phyloP scores from a whole-genome alignment of 2,797 vertebrate species.

The Crenuchus spilurus region DNA sequence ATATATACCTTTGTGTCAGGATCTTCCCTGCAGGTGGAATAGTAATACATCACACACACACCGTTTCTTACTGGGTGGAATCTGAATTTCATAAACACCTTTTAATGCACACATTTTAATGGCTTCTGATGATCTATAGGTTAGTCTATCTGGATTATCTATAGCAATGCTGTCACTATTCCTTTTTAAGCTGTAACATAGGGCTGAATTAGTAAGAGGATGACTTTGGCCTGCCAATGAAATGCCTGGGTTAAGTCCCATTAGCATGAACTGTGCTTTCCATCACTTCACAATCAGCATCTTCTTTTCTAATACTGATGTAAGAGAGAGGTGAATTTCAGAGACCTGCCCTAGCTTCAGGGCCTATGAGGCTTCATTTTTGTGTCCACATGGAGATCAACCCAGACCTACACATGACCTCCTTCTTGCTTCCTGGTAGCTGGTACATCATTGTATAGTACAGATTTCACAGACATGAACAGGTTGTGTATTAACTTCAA shows the following conservation, averaged over 20 bases:
- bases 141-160: not conserved
- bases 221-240: not conserved
- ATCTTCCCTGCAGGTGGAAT: too few species aligned
- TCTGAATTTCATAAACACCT: not conserved
- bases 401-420: not conserved
- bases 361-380: not conserved
- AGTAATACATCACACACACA: too few species aligned
- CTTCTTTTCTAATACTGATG: not conserved
- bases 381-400: not conserved
- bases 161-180: not conserved
- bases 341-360: not conserved
- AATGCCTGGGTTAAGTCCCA: not conserved
- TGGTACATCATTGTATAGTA: too few species aligned
- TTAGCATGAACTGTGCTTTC: not conserved
- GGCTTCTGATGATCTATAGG: not conserved
- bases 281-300: not conserved
- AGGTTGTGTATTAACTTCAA: too few species aligned
- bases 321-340: not conserved
- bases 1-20: too few species aligned
- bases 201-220: not conserved
- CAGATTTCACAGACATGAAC: too few species aligned
- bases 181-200: not conserved
- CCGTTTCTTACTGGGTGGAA: not conserved
- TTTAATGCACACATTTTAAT: constrained; percentile 17
- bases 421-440: too few species aligned